These are phyloP conservation scores for Calonectris borealis DNA, from an alignment of 2,113 vertebrate species.

Conservation along the genomic window DNA sequence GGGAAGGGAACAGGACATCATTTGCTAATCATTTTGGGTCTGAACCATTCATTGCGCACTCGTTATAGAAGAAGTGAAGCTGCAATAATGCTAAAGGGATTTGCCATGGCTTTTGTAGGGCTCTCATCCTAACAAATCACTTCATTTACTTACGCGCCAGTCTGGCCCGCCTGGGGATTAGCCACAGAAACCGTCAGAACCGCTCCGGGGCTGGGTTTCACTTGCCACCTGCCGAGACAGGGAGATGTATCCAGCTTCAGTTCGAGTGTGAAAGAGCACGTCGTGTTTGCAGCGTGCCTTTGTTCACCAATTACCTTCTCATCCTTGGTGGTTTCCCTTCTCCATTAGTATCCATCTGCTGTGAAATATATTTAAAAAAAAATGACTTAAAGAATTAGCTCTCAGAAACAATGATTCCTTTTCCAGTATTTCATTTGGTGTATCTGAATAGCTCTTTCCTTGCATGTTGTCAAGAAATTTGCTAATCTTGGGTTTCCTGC, in stretches of 20 bases:
- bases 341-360: conserved; percentile 16
- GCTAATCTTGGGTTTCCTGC: not conserved
- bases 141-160: conserved; percentile 57
- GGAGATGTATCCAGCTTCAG: not conserved
- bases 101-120: not conserved
- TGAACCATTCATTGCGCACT: not conserved
- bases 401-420: not conserved
- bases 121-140: not conserved
- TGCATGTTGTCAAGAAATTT: not conserved
- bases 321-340: conserved; percentile 4
- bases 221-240: conserved; percentile 62
- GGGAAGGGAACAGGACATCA: not conserved
- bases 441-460: not conserved
- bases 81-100: not conserved
- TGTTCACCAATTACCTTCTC: conserved; percentile 57
- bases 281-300: not conserved
- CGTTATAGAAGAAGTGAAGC: not conserved
- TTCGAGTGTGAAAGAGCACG: not conserved
- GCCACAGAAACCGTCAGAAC: conserved; percentile 74
- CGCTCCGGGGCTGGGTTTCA: conserved; percentile 60
- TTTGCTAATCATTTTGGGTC: not conserved
- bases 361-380: not conserved
- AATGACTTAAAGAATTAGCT: not conserved
- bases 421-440: not conserved
- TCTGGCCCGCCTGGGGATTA: conserved; percentile 60